Conservation (phyloP, 1,140 invertebrate species). For the Metaphire vulgaris region DNA sequence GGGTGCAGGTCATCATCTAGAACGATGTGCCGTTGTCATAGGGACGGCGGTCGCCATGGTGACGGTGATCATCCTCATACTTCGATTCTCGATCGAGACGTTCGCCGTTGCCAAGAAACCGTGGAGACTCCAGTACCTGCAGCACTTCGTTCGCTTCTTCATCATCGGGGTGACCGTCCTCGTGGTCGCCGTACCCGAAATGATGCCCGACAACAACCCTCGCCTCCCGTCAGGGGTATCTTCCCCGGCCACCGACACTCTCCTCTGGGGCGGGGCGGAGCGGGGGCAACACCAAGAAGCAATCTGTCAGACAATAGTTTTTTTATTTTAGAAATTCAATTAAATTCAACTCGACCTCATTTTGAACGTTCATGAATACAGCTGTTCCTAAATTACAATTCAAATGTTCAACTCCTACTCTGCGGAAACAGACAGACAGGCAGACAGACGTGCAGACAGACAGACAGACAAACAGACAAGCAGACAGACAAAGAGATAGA, state of each 20-base stretch:
- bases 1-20: too few species aligned
- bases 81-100: constrained; percentile 85
- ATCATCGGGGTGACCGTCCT: constrained; percentile 99
- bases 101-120: constrained; percentile 71
- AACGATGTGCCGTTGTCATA: too few species aligned
- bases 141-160: constrained; percentile 88
- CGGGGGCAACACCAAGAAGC: constrained; percentile 93
- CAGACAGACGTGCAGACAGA: too few species aligned
- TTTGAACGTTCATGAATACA: background rate
- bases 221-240: too few species aligned
- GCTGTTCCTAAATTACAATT: background rate
- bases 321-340: background rate
- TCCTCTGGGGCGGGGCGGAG: constrained; percentile 89
- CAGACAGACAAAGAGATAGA: too few species aligned
- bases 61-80: constrained; percentile 90
- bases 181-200: constrained; percentile 97
- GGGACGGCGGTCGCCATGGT: constrained; percentile 92
- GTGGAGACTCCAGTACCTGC: constrained; percentile 67
- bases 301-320: constrained; percentile 70
- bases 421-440: too few species aligned
- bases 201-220: too few species aligned
- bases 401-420: too few species aligned
- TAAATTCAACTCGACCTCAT: background rate
- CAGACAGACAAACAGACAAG: too few species aligned
- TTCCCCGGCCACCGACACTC: too few species aligned